Conservation (phyloP, 2,888 invertebrate genomes). For the Erebia epiphron region DNA sequence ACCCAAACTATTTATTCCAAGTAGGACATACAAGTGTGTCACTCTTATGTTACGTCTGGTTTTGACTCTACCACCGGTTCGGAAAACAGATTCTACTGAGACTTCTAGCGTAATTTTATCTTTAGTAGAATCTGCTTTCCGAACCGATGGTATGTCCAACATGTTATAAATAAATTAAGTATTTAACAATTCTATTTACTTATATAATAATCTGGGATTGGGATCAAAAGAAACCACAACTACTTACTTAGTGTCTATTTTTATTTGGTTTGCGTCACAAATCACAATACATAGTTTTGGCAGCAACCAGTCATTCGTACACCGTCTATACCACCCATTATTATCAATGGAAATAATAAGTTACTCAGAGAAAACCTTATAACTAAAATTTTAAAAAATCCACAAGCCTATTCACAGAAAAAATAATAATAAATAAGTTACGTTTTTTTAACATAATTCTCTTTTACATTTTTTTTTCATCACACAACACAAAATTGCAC, state of each 20-base stretch:
- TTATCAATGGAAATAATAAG: neutral
- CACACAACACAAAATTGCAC: conserved; percentile 40
- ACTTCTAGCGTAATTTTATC: no score
- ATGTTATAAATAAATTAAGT: no score
- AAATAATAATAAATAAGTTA: conserved; percentile 57
- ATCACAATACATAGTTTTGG: conserved; percentile 59
- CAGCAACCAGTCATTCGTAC: conserved; percentile 42
- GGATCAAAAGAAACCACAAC: conserved; percentile 36
- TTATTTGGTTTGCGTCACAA: conserved; percentile 76
- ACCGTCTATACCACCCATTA: conserved; percentile 41
- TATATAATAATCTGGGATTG: neutral
- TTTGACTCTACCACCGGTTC: no score
- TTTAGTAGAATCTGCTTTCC: no score
- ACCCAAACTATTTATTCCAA: no score
- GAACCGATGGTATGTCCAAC: no score
- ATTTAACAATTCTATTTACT: no score
- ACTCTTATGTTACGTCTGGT: no score
- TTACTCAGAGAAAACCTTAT: conserved; percentile 39
- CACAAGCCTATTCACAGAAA: conserved; percentile 34
- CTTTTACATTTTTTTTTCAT: conserved; percentile 55
- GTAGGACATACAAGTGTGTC: no score
- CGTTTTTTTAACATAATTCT: conserved; percentile 51
- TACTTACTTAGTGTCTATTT: conserved; percentile 54
- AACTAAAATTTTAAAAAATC: conserved; percentile 40
- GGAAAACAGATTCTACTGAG: no score